Evolutionary conservation across 2,888 invertebrate genomes (phyloP), one percentile per base, ranked within the genome.

Genomic region (Uropetala carovei): DNA sequence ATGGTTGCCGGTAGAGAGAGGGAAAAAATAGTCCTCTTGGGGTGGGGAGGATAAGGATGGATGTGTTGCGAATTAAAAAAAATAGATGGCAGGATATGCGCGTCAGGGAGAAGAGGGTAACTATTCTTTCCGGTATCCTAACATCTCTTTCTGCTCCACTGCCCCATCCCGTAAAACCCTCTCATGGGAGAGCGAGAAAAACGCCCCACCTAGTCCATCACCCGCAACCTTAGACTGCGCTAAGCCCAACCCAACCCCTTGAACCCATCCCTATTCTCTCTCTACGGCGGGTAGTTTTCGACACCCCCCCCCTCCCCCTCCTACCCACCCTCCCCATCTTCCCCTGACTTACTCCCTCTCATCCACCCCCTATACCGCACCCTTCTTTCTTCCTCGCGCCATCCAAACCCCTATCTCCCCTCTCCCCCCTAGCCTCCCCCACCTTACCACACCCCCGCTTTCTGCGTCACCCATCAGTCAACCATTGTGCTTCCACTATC

Each of bases 51-150:
- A 83, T 89, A 64, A 60, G 14, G 89, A 43, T 43, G 89, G 64
- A 68, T 89, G 30, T 89, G 89, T 64, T 43, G 89, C 89, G 89
- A 64, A 89, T 89, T 89, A 89, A 64, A 89, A n/a, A 43, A 89
- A 64, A 89, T 43, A 43, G 27, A 89, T 30, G 56, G 18, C 43
- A n/a, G 89, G n/a, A 64, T 64, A 60, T 27, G 14, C 30, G 18
- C 16, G 86, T 4, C 59, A 0, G 68, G 64, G 64, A 43, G 18
- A 64, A 75, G n/a, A 59, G 86, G 86, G 18, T 27, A 30, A 16
- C 89, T 43, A 89, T 89, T 89, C 89, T 89, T 43, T 56, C 9
- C 58, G 43, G 30, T 64, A 68, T 68, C 89, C 89, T 14, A 43
- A 89, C 89, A 60, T 89, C 89, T 89, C 64, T 68, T 56, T 86